A percentile compares a stretch with the other conserved stretches of the same genome.
phyloP scores from a whole-genome alignment of 2,797 vertebrate species.

The Pagetopsis macropterus region DNA sequence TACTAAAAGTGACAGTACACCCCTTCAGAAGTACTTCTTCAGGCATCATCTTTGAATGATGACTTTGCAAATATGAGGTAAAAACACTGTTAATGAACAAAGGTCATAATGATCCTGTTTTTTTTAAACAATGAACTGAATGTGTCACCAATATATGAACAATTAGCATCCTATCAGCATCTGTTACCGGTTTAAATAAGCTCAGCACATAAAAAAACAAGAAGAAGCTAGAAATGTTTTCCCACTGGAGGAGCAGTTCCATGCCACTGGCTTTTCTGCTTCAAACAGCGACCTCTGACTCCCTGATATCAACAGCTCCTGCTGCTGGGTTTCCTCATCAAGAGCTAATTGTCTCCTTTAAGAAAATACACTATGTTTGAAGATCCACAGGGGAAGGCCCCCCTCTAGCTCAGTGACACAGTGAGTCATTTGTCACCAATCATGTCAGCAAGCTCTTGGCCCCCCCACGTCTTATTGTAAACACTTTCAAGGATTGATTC shows the following conservation, averaged over 20 bases:
- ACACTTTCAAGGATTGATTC: conserved; percentile 24
- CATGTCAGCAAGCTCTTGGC: conserved; percentile 32
- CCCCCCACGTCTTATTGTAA: conserved; percentile 13
- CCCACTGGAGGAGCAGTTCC: conserved; percentile 53
- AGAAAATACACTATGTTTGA: conserved; percentile 47
- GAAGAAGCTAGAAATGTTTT: conserved; percentile 55
- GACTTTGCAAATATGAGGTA: not conserved
- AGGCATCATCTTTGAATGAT: not conserved
- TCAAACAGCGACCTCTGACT: conserved; percentile 72
- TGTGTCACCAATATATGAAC: conserved; percentile 27
- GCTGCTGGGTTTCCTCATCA: conserved; percentile 61
- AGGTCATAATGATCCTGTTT: not conserved
- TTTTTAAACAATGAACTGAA: not conserved
- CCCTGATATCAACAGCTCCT: conserved; percentile 66
- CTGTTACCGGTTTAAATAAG: conserved; percentile 57
- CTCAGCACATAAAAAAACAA: conserved; percentile 52
- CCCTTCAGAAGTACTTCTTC: not conserved
- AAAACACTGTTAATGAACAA: not conserved
- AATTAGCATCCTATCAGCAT: conserved; percentile 57
- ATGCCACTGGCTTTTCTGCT: conserved; percentile 66
- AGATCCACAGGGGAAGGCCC: conserved; percentile 37
- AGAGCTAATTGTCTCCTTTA: conserved; percentile 65
- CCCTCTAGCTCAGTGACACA: conserved; percentile 19
- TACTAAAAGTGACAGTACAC: not conserved
- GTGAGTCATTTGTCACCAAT: conserved; percentile 57